A percentile compares a stretch with the other conserved stretches of the same genome.
Conservation (phyloP, 2,888 invertebrate species). For the Phengaris alcon region DNA sequence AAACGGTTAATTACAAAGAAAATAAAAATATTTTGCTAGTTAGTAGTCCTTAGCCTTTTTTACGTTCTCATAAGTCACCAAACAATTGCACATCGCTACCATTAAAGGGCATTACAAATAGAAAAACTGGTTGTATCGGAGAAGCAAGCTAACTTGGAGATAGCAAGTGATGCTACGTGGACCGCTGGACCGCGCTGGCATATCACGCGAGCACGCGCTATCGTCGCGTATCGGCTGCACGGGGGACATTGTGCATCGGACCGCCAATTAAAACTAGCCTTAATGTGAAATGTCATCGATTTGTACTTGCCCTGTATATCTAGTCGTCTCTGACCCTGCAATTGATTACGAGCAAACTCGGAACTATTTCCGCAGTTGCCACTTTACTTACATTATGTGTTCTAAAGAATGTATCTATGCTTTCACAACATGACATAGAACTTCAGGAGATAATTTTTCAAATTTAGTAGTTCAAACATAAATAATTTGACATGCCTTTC, state of each 20-base stretch:
- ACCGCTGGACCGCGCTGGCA: slow-evolving; percentile 43
- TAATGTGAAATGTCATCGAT: slow-evolving; percentile 32
- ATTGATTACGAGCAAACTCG: background rate
- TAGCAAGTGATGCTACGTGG: slow-evolving; percentile 1
- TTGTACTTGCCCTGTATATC: slow-evolving; percentile 6
- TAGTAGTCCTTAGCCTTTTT: background rate
- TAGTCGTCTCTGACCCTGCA: background rate
- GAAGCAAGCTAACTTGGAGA: too few species aligned
- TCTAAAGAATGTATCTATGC: too few species aligned
- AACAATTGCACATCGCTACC: background rate
- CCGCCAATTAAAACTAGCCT: slow-evolving; percentile 37
- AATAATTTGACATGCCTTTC: too few species aligned
- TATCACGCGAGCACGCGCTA: slow-evolving; percentile 60
- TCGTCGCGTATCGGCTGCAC: slow-evolving; percentile 46
- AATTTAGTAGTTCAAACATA: too few species aligned
- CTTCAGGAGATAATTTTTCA: too few species aligned
- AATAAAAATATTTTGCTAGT: background rate
- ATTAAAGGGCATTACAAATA: slow-evolving; percentile 10
- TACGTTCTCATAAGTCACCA: background rate
- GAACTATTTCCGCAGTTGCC: too few species aligned
- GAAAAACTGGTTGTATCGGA: background rate
- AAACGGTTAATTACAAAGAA: too few species aligned
- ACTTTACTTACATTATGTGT: too few species aligned
- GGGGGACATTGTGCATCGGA: slow-evolving; percentile 29
- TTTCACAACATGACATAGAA: too few species aligned